Percentiles rank a stretch among this genome's conserved stretches.
Evolutionary conservation across 2,888 invertebrate genomes (phyloP).

Genomic region (Carabus problematicus): DNA sequence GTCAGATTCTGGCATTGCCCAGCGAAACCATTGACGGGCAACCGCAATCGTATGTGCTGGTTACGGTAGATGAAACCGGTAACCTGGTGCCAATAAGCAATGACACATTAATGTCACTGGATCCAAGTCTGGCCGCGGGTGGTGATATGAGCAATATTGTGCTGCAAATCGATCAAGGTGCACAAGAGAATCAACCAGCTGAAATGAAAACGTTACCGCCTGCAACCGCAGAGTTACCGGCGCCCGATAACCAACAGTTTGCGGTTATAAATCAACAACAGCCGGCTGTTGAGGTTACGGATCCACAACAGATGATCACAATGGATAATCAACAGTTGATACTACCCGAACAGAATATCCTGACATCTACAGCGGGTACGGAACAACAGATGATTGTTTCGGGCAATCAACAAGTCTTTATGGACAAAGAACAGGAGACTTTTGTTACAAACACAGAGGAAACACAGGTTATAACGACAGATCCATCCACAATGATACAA

Average conservation of each 20-base stretch:
- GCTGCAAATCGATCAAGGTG: constrained; percentile 62
- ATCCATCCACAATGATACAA: constrained; percentile 38
- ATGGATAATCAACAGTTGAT: constrained; percentile 33
- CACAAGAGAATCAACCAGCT: constrained; percentile 42
- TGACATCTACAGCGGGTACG: constrained; percentile 12
- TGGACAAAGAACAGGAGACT: constrained; percentile 25
- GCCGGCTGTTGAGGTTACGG: constrained; percentile 31
- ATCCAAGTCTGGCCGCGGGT: constrained; percentile 61
- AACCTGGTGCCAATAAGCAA: constrained; percentile 76
- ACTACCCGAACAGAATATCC: constrained; percentile 24
- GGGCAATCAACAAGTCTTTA: constrained; percentile 23
- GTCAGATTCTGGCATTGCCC: constrained; percentile 74
- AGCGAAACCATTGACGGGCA: constrained; percentile 77
- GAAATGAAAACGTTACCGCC: constrained; percentile 28
- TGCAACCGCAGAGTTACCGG: constrained; percentile 31
- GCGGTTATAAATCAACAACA: constrained; percentile 13
- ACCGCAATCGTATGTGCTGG: constrained; percentile 75
- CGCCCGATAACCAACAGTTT: constrained; percentile 39
- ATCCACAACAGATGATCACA: constrained; percentile 37
- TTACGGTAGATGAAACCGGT: constrained; percentile 74
- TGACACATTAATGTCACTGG: constrained; percentile 67
- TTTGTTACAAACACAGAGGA: constrained; percentile 29
- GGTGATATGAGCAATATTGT: constrained; percentile 63
- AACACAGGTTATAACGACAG: constrained; percentile 35
- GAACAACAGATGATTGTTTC: constrained; percentile 24